Evolutionary conservation across 1,140 invertebrate genomes (phyloP).

Genomic region (Chymomyza costata): DNA sequence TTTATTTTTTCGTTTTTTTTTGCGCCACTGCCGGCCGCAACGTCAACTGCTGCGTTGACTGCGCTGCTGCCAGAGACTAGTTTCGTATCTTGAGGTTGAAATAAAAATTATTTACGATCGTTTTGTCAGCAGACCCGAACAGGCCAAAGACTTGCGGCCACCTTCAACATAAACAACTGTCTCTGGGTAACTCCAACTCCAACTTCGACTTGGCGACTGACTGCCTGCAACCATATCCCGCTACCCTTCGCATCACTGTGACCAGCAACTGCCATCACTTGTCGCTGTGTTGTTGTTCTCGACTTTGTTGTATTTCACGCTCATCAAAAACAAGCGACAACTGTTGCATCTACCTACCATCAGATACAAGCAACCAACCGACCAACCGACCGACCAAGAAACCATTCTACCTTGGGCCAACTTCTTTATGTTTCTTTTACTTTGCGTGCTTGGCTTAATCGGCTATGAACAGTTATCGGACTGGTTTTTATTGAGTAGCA

Average conservation of each 20-base stretch:
- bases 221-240: background rate
- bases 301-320: constrained; percentile 65
- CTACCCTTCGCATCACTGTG: constrained; percentile 15
- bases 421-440: background rate
- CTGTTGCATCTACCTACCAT: constrained; percentile 44
- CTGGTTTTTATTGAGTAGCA: constrained; percentile 60
- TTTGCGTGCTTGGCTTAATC: constrained; percentile 62
- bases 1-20: background rate
- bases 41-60: constrained; percentile 4
- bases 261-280: constrained; percentile 31
- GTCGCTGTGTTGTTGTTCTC: constrained; percentile 42
- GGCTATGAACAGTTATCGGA: constrained; percentile 70
- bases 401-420: background rate
- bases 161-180: constrained; percentile 36
- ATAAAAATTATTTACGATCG: constrained; percentile 73
- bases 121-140: constrained; percentile 48
- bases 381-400: background rate
- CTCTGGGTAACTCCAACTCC: constrained; percentile 34
- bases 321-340: constrained; percentile 65
- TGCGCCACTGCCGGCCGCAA: background rate
- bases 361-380: constrained; percentile 2
- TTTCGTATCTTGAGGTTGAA: constrained; percentile 68
- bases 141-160: constrained; percentile 24
- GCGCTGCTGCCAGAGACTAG: constrained; percentile 52
- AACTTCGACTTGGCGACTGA: no score